Evolutionary conservation across 2,113 vertebrate genomes (phyloP).

Genomic region (Tonatia bakeri): DNA sequence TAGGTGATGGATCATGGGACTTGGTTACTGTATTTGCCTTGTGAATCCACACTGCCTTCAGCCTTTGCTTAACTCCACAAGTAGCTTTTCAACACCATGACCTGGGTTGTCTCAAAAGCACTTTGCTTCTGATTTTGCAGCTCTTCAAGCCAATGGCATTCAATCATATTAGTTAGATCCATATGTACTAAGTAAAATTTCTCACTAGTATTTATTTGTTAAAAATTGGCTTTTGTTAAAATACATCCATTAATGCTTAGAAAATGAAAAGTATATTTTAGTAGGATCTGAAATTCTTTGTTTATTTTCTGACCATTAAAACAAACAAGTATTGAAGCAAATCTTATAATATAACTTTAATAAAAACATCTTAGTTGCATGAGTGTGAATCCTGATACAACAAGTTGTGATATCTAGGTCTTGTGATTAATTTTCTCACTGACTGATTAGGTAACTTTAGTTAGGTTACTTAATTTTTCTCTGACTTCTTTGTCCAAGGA

Average conservation of each 20-base stretch:
- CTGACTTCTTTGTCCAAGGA: background rate
- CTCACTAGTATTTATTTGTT: background rate
- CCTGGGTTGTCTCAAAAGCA: slow-evolving; percentile 79
- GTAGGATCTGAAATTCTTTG: background rate
- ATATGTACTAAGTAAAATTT: background rate
- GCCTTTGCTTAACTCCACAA: slow-evolving; percentile 73
- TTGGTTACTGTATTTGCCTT: slow-evolving; percentile 58
- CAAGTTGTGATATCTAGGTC: background rate
- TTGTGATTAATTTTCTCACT: background rate
- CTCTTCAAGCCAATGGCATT: slow-evolving; percentile 39
- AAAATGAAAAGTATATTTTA: background rate
- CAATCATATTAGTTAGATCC: background rate
- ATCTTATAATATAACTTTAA: background rate
- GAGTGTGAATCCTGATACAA: background rate
- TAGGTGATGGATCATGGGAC: slow-evolving; percentile 62
- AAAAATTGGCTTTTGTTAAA: background rate
- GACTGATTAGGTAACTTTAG: background rate
- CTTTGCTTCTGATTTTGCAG: slow-evolving; percentile 57
- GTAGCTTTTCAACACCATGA: slow-evolving; percentile 79
- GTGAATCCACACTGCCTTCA: slow-evolving; percentile 70
- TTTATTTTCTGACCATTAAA: background rate
- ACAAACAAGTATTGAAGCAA: background rate
- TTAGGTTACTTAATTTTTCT: slow-evolving; percentile 22
- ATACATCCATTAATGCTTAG: background rate
- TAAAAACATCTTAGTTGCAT: background rate